Evolutionary conservation across 2,797 vertebrate species (phyloP).

Genomic region (Molossus molossus): DNA sequence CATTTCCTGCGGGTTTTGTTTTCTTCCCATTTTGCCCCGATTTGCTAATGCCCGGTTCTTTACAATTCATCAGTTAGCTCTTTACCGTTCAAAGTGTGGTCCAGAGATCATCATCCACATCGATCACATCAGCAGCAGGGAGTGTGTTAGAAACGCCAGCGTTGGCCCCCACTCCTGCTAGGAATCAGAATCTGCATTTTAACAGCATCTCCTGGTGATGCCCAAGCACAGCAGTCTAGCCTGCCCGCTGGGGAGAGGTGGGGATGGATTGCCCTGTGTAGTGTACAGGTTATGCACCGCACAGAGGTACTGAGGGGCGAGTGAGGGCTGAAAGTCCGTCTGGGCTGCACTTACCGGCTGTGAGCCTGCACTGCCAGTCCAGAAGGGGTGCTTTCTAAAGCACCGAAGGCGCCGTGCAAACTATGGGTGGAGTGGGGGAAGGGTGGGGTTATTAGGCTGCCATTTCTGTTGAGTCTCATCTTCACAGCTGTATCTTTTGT

Average conservation of each 20-base stretch:
- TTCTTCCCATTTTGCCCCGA: neutral
- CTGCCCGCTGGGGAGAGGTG: neutral
- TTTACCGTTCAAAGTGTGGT: conserved; percentile 17
- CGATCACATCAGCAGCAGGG: neutral
- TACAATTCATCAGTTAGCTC: neutral
- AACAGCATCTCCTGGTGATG: neutral
- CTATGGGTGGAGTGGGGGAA: neutral
- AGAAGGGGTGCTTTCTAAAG: neutral
- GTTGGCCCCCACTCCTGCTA: neutral
- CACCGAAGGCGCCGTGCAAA: accelerated
- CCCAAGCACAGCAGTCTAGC: neutral
- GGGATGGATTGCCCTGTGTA: accelerated
- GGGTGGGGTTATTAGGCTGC: too few species aligned
- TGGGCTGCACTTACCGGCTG: neutral
- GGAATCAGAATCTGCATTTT: conserved; percentile 15
- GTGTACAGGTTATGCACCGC: neutral
- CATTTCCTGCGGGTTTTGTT: neutral
- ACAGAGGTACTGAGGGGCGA: neutral
- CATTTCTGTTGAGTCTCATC: too few species aligned
- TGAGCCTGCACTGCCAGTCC: neutral
- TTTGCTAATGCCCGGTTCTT: neutral
- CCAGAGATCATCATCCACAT: neutral
- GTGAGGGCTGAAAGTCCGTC: neutral
- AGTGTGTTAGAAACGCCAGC: neutral
- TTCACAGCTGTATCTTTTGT: too few species aligned